Conservation (phyloP, 2,888 invertebrate species). For the Phoenoteleia sp. region DNA sequence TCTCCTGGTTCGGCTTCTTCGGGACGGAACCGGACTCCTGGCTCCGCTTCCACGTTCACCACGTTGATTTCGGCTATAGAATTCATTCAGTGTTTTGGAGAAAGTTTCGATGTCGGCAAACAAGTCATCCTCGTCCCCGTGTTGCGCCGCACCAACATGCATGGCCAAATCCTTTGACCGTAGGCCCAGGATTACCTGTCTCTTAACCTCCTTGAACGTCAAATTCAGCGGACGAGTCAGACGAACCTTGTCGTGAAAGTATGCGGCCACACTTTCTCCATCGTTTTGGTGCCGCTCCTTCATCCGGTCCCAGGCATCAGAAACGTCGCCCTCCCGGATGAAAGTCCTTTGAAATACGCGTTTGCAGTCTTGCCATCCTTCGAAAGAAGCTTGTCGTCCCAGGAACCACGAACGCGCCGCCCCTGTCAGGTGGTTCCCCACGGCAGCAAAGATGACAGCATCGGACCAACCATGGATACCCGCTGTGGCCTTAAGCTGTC, state of each 20-base stretch:
- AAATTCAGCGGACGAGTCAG: constrained; percentile 6
- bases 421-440: neutral
- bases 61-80: neutral
- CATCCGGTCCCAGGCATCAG: constrained; percentile 14
- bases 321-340: neutral
- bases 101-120: constrained; percentile 1
- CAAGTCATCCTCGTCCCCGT: constrained; percentile 5
- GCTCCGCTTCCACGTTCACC: neutral
- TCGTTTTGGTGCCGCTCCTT: neutral
- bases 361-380: constrained; percentile 7
- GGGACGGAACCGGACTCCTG: too few species aligned
- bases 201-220: neutral
- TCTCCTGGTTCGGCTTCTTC: too few species aligned
- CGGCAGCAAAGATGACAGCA: neutral
- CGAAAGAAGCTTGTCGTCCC: neutral
- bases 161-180: neutral
- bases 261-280: neutral
- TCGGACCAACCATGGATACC: constrained; percentile 5
- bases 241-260: constrained; percentile 16
- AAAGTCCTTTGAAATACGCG: neutral
- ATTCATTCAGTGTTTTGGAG: neutral
- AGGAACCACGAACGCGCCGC: neutral
- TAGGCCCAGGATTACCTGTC: neutral
- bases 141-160: neutral
- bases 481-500: neutral